phyloP scores from a whole-genome alignment of 2,797 vertebrate genomes.

The Tokudaia tokunoshimensis region DNA sequence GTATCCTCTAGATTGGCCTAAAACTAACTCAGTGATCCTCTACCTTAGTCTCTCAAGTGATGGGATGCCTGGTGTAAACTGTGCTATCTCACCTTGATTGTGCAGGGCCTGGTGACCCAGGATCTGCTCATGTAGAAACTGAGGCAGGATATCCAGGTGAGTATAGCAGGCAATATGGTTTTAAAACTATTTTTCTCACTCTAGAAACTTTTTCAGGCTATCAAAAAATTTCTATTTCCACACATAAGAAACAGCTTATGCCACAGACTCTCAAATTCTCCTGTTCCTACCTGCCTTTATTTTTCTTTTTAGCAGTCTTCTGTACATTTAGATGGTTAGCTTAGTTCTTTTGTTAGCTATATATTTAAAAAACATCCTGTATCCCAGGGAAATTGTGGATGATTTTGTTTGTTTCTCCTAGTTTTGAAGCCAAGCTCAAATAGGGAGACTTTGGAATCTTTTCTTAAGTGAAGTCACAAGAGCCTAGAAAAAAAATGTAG shows the following conservation, averaged over 20 bases:
- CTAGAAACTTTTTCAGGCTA: background rate
- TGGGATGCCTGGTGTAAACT: background rate
- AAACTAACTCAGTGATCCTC: background rate
- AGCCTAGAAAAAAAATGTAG: background rate
- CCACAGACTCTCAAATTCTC: background rate
- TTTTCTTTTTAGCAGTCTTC: background rate
- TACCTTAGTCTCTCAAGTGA: background rate
- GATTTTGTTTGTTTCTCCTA: background rate
- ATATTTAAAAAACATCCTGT: background rate
- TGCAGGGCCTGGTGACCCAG: background rate
- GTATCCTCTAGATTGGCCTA: background rate
- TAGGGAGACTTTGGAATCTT: constrained; percentile 41
- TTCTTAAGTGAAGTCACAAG: background rate
- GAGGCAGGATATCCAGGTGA: background rate
- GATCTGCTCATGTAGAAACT: background rate
- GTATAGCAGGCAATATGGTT: background rate
- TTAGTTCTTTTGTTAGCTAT: background rate
- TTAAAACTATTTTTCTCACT: background rate
- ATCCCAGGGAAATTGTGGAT: background rate
- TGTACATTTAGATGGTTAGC: background rate
- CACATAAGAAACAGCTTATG: background rate
- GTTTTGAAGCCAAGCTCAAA: background rate
- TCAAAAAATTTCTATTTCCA: background rate
- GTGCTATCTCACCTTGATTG: too few relatives aligned
- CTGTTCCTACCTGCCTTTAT: background rate